Evolutionary conservation across 2,888 invertebrate species (phyloP).

Genomic region (Aleiodes alternator): DNA sequence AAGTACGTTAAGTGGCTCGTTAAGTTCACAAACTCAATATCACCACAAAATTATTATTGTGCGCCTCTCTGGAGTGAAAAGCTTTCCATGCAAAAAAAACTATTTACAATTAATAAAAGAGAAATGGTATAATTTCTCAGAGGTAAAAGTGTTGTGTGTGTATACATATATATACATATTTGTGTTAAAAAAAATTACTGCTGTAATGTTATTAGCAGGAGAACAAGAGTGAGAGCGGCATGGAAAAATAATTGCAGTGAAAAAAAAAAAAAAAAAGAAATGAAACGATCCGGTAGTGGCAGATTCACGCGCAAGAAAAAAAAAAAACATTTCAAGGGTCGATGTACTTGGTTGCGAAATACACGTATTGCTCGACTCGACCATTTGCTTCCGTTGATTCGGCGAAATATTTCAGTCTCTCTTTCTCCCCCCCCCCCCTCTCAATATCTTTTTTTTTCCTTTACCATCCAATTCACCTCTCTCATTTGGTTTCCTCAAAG

Average conservation of each 20-base stretch:
- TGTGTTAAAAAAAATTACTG: conserved; percentile 2
- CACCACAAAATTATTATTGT: neutral
- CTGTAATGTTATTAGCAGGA: conserved; percentile 18
- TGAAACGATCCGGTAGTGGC: conserved; percentile 37
- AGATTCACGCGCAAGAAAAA: conserved; percentile 33
- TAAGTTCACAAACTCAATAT: no score
- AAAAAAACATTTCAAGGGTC: conserved; percentile 29
- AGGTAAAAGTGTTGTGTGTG: conserved; percentile 43
- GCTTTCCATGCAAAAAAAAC: neutral
- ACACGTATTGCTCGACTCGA: conserved; percentile 40
- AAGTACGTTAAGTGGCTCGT: no score
- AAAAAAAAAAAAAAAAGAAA: no score
- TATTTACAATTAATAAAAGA: conserved; percentile 40
- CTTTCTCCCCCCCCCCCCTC: neutral
- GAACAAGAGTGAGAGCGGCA: neutral
- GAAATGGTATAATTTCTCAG: conserved; percentile 43
- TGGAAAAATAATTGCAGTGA: neutral
- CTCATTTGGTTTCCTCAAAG: conserved; percentile 40
- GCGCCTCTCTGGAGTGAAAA: neutral
- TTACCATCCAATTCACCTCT: conserved; percentile 37
- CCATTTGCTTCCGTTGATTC: conserved; percentile 50
- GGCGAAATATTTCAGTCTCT: conserved; percentile 38
- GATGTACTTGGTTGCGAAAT: conserved; percentile 43
- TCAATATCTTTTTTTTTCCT: conserved; percentile 19
- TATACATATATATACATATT: neutral